A percentile compares a stretch with the other conserved stretches of the same genome.
Conservation (phyloP, 2,797 vertebrate genomes). For the Mustela erminea region DNA sequence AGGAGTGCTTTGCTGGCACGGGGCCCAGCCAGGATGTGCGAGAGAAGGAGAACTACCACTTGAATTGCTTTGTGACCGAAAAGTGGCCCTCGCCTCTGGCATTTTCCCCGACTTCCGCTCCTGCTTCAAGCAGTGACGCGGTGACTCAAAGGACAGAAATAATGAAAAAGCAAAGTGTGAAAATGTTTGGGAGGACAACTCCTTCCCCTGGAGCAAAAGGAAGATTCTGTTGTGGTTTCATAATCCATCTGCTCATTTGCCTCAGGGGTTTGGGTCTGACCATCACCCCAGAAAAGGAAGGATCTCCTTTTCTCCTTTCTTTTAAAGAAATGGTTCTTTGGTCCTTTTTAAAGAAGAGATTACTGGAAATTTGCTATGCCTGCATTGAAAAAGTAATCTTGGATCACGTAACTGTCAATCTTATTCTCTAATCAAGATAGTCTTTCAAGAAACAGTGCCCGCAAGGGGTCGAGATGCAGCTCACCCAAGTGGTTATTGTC, state of each 20-base stretch:
- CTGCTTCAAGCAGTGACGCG: not conserved
- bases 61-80: constrained; percentile 30
- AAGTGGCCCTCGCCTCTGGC: not conserved
- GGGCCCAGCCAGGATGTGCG: not conserved
- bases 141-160: not conserved
- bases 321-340: not conserved
- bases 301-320: not conserved
- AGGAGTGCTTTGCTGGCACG: not conserved
- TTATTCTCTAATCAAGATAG: not conserved
- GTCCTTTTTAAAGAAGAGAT: not conserved
- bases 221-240: constrained; percentile 31
- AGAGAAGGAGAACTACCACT: not conserved
- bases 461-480: not conserved
- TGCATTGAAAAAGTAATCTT: constrained; percentile 43
- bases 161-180: not conserved
- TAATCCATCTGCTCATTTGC: not conserved
- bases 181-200: not conserved
- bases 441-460: constrained; percentile 12
- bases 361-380: not conserved
- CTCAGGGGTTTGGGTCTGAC: not conserved
- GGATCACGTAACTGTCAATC: not conserved
- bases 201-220: not conserved
- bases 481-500: not conserved
- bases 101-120: constrained; percentile 33
- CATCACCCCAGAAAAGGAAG: not conserved